A percentile compares a stretch with the other conserved stretches of the same genome.
Conservation (phyloP, 2,797 vertebrate genomes). For the Vultur gryphus region DNA sequence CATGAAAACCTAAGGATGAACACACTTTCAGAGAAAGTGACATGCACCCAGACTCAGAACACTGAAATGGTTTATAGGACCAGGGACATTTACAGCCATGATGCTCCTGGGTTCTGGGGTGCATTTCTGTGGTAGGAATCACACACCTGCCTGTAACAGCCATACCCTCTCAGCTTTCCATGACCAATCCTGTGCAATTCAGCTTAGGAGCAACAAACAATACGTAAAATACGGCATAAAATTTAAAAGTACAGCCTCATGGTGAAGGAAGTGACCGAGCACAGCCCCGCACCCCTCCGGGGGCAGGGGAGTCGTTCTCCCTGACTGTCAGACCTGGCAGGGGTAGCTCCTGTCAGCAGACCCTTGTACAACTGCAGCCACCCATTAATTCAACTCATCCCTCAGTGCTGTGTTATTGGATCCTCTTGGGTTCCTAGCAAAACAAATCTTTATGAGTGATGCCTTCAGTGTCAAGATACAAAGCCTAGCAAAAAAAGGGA, state of each 20-base stretch:
- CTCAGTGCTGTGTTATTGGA: not conserved
- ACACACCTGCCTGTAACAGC: not conserved
- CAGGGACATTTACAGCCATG: not conserved
- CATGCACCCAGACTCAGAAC: not conserved
- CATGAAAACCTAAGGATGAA: not conserved
- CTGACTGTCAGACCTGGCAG: not conserved
- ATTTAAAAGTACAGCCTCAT: not conserved
- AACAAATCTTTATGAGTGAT: not conserved
- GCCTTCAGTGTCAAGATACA: not conserved
- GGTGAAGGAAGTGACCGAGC: not conserved
- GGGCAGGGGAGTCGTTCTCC: not conserved
- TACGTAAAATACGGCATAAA: not conserved
- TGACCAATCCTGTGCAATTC: not conserved
- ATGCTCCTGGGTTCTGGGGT: not conserved
- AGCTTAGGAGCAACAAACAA: not conserved
- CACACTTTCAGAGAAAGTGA: not conserved
- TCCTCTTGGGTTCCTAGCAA: not conserved
- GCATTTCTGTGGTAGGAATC: not conserved
- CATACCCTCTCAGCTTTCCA: not conserved
- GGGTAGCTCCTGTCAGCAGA: not conserved
- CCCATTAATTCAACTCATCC: not conserved
- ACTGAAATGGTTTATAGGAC: not conserved
- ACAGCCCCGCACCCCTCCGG: fast-evolving
- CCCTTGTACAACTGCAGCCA: not conserved
- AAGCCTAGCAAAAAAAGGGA: not conserved